These are phyloP conservation scores for Chironomus striatipennis DNA, from an alignment of 1,140 invertebrate genomes.

Conservation along the genomic window DNA sequence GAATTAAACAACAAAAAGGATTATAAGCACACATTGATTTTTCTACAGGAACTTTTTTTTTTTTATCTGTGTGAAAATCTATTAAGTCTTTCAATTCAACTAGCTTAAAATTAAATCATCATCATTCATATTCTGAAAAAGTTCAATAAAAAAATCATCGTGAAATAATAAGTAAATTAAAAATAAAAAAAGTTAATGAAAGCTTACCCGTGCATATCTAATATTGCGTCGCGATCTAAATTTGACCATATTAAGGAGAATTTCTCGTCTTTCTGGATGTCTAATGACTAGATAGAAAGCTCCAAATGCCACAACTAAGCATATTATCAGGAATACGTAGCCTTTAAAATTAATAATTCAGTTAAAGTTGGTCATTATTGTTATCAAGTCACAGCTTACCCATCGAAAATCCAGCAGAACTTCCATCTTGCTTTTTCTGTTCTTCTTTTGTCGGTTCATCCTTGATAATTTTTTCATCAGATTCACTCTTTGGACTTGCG, in stretches of 20 bases:
- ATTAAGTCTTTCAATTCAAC: neutral
- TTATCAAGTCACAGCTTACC: neutral
- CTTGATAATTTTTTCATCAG: neutral
- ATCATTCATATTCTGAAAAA: slow-evolving; percentile 17
- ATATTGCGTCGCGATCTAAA: neutral
- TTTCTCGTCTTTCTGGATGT: neutral
- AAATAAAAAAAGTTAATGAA: neutral
- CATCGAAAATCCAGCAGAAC: neutral
- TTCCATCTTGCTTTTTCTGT: neutral
- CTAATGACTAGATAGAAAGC: neutral
- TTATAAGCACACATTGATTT: slow-evolving; percentile 16
- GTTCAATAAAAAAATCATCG: slow-evolving; percentile 23
- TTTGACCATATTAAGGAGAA: neutral
- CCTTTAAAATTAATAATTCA: neutral
- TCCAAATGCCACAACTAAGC: neutral
- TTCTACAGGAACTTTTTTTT: slow-evolving; percentile 21
- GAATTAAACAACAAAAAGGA: neutral
- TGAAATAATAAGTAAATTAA: neutral
- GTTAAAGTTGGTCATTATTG: neutral
- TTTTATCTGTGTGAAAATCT: neutral
- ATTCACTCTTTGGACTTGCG: neutral
- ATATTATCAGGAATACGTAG: neutral
- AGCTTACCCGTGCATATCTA: neutral
- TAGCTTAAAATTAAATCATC: slow-evolving; percentile 18
- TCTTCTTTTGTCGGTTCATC: neutral